Conservation (phyloP, 2,113 vertebrate species). For the Sterrhoptilus dennistouni region DNA sequence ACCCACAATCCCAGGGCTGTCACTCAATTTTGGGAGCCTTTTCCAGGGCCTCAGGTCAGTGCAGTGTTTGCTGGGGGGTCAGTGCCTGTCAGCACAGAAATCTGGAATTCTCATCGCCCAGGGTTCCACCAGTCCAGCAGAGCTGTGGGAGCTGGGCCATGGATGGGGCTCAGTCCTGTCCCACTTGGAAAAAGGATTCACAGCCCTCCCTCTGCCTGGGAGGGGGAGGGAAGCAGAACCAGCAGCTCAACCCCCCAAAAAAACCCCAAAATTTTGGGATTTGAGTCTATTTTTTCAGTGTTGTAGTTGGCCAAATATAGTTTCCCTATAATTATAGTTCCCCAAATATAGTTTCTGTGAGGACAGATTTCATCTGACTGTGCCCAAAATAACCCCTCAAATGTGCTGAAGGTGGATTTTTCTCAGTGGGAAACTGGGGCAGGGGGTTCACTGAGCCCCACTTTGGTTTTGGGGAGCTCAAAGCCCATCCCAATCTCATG, state of each 20-base stretch:
- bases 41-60: too few species aligned
- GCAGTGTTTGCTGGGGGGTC: too few species aligned
- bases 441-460: not conserved
- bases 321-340: rapidly evolving
- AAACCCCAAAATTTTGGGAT: not conserved
- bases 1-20: too few species aligned
- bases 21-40: too few species aligned
- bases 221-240: not conserved
- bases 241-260: not conserved
- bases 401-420: not conserved
- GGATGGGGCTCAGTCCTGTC: not conserved
- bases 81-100: too few species aligned
- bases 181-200: rapidly evolving
- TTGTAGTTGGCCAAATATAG: not conserved
- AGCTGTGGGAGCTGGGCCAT: not conserved
- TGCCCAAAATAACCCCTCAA: not conserved
- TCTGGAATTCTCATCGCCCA: too few species aligned
- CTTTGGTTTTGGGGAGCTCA: rapidly evolving
- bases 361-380: not conserved
- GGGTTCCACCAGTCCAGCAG: too few species aligned
- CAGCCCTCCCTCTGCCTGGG: not conserved
- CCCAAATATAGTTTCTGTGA: not conserved
- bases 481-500: rapidly evolving
- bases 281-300: not conserved
- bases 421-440: not conserved